Percentiles rank a stretch among this genome's conserved stretches.
Evolutionary conservation across 2,888 invertebrate genomes (phyloP).

Genomic region (Andrena camellia): DNA sequence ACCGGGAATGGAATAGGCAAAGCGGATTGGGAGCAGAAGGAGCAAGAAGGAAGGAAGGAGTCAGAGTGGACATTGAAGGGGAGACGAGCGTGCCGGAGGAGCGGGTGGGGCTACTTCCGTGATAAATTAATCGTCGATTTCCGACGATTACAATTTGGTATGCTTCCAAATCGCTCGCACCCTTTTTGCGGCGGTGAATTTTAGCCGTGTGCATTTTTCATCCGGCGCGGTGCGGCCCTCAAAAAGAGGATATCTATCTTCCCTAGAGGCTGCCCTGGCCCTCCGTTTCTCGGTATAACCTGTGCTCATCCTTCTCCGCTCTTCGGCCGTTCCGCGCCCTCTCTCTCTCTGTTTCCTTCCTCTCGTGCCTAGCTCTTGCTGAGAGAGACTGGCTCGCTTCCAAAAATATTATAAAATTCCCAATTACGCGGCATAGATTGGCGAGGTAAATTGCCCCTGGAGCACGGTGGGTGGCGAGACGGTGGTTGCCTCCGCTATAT

Average conservation of each 20-base stretch:
- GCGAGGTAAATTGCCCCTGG: slow-evolving; percentile 83
- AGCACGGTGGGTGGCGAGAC: slow-evolving; percentile 74
- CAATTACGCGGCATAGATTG: slow-evolving; percentile 84
- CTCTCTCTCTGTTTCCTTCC: slow-evolving; percentile 45
- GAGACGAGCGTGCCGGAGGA: slow-evolving; percentile 23
- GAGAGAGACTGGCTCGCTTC: slow-evolving; percentile 82
- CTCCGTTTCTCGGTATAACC: slow-evolving; percentile 68
- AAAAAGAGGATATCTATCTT: slow-evolving; percentile 84
- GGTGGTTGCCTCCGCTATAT: slow-evolving; percentile 57
- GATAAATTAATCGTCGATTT: slow-evolving; percentile 85
- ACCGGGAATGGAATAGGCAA: slow-evolving; percentile 44
- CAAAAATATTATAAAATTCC: slow-evolving; percentile 85
- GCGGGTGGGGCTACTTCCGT: slow-evolving; percentile 70
- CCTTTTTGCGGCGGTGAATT: slow-evolving; percentile 83
- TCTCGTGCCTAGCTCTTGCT: slow-evolving; percentile 50
- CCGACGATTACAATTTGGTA: slow-evolving; percentile 84
- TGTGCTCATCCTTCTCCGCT: slow-evolving; percentile 65
- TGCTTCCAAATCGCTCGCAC: slow-evolving; percentile 83
- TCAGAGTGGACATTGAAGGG: slow-evolving; percentile 50
- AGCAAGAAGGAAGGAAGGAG: slow-evolving; percentile 36
- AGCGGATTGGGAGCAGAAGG: slow-evolving; percentile 12
- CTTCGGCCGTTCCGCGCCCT: slow-evolving; percentile 49
- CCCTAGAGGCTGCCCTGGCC: slow-evolving; percentile 78
- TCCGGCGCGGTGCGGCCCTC: slow-evolving; percentile 80
- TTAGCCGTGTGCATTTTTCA: slow-evolving; percentile 84